A percentile compares a stretch with the other conserved stretches of the same genome.
These are phyloP conservation scores for Chelidonichthys spinosus DNA, from an alignment of 2,797 vertebrate species.

Conservation along the genomic window DNA sequence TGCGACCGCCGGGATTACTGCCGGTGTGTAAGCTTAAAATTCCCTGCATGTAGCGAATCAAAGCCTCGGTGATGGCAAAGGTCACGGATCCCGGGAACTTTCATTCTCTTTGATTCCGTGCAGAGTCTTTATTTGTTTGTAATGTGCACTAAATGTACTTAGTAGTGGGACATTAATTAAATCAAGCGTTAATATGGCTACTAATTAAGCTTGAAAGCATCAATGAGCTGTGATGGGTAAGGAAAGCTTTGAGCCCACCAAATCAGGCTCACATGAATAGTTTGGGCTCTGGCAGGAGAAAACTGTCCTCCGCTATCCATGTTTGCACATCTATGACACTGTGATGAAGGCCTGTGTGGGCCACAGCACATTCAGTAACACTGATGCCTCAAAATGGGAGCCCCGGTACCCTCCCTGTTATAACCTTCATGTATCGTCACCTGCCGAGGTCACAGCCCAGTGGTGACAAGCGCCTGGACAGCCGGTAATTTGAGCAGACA, in stretches of 20 bases:
- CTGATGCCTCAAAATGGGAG: constrained; percentile 16
- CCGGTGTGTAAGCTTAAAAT: constrained; percentile 49
- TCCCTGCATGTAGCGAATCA: constrained; percentile 57
- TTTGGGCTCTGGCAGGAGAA: constrained; percentile 34
- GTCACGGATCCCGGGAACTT: constrained; percentile 56
- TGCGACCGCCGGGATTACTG: constrained; percentile 46
- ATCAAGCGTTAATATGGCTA: constrained; percentile 56
- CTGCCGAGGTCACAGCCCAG: constrained; percentile 53
- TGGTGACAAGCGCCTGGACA: constrained; percentile 5
- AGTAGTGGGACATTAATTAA: constrained; percentile 61
- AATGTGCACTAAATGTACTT: constrained; percentile 40
- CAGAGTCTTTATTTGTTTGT: constrained; percentile 55
- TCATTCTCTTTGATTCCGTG: constrained; percentile 49
- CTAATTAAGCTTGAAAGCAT: constrained; percentile 68
- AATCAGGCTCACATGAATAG: constrained; percentile 41
- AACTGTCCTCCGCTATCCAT: constrained; percentile 27
- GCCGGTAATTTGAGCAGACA: constrained; percentile 42
- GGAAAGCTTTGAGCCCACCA: constrained; percentile 45
- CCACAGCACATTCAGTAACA: constrained; percentile 23
- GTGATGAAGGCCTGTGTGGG: constrained; percentile 35
- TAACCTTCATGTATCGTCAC: constrained; percentile 43
- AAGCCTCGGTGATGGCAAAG: constrained; percentile 57
- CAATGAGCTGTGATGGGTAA: constrained; percentile 51
- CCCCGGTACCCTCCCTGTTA: constrained; percentile 19
- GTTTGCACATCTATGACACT: constrained; percentile 52